Conservation (phyloP, 2,888 invertebrate species). For the Galeruca laticollis region DNA sequence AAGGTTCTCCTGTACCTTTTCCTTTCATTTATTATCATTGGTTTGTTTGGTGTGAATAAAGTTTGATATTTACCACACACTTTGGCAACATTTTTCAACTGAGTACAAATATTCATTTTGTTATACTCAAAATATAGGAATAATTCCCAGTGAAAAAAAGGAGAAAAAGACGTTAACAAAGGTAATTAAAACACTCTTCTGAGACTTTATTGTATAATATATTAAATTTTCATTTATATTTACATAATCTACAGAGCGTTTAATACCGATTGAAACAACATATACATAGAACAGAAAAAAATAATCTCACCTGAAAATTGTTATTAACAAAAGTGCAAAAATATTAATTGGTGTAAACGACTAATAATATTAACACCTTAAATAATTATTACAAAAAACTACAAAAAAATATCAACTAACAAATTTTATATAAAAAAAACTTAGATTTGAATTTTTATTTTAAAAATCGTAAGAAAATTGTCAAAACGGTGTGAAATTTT, state of each 20-base stretch:
- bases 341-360: neutral
- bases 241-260: conserved; percentile 5
- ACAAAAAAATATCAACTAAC: neutral
- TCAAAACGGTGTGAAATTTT: conserved; percentile 9
- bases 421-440: neutral
- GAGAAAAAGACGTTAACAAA: neutral
- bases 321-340: neutral
- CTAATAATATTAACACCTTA: neutral
- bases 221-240: conserved; percentile 6
- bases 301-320: conserved; percentile 12
- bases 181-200: neutral
- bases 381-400: neutral
- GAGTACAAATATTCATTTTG: too few relatives aligned
- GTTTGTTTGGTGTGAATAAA: too few relatives aligned
- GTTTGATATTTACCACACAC: too few relatives aligned
- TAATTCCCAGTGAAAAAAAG: too few relatives aligned
- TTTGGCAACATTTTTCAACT: too few relatives aligned
- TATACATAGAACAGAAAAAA: conserved; percentile 17
- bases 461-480: neutral
- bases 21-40: too few relatives aligned
- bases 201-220: conserved; percentile 6
- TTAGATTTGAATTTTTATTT: too few relatives aligned
- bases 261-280: neutral
- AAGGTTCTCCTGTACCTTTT: too few relatives aligned
- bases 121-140: too few relatives aligned